Base-by-base conservation (phyloP, 2,113 vertebrate species). In the Pteruthius melanotis region DNA sequence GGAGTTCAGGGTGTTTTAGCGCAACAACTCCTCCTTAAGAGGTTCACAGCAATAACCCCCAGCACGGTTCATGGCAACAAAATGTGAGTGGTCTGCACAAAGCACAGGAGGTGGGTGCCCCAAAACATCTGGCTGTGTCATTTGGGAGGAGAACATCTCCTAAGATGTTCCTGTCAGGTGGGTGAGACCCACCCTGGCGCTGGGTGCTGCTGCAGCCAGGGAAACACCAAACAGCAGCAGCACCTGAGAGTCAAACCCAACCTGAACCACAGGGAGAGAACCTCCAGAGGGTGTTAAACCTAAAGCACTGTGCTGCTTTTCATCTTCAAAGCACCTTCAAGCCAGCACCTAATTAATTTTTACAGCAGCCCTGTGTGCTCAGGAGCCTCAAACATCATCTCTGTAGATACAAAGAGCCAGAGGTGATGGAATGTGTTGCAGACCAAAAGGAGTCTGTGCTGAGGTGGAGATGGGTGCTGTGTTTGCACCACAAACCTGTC, bases 271-370 rank as follows among this genome's bases (percentile, higher is more conserved):
- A 1, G 47, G 47, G 30, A 59, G 54, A 50, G 56, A 42, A 31
- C 45, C 60, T 70, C 64, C 37, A 2, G 65, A 45, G 54, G 33
- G 75, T 6, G 47, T 53, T n/a, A 59, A 66, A 54, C 27, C 52
- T 21, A 3, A 42, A 53, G 39, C 12, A 30, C 53, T 22, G 56
- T 3, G 2, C 27, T 2, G 61, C 78, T 94, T 94, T 87, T 94
- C 74, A 90, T 94, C 92, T 91, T 93, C 93, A 90, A 91, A 94
- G 91, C 42, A 16, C 40, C 11, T 47, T 11, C 52, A 72, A 61
- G 28, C 44, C 72, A 81, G 78, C 56, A 31, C 40, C 50, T 53
- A 61, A 91, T 93, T 80, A 74, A 47, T 71, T 71, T 76, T 47
- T 59, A 40, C 80, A 54, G 42, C 89, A 83, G 72, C 86, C 53